These are phyloP conservation scores for Agelas oroides DNA, from an alignment of 37 sponge, comb jelly and placozoan species.

Conservation along the genomic window DNA sequence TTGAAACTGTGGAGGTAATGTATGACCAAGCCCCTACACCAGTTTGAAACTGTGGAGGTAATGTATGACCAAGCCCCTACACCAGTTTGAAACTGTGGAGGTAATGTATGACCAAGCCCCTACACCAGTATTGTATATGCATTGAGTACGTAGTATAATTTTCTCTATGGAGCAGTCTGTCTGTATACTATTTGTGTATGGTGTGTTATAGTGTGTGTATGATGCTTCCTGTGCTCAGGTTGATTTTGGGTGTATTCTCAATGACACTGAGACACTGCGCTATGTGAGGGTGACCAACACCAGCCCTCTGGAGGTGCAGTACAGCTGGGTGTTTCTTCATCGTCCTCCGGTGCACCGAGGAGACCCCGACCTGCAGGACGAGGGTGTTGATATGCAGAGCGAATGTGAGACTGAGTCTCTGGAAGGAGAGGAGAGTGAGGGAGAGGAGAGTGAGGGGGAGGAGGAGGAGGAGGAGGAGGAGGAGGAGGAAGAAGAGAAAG, in stretches of 20 bases:
- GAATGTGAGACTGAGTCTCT: conserved; percentile 65
- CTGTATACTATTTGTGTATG: neutral
- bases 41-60: no score
- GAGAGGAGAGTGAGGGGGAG: conserved; percentile 11
- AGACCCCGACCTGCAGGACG: conserved; percentile 67
- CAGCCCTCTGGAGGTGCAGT: conserved; percentile 84
- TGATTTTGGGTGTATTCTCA: conserved; percentile 96
- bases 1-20: no score
- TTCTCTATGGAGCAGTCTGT: no score
- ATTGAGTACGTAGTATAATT: no score
- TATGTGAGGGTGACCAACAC: conserved; percentile 85
- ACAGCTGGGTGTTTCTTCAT: conserved; percentile 89
- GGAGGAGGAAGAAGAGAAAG: conserved; percentile 19
- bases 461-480: conserved; percentile 12
- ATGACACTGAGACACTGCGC: conserved; percentile 90
- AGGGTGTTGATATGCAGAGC: conserved; percentile 80
- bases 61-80: no score
- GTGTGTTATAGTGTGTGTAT: neutral
- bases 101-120: no score
- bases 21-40: no score
- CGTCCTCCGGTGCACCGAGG: conserved; percentile 59
- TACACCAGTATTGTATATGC: no score
- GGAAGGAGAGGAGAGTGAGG: neutral
- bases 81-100: no score
- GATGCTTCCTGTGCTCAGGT: conserved; percentile 14